Conservation (phyloP, 2,797 vertebrate species). For the Cyprinodon diabolis region DNA sequence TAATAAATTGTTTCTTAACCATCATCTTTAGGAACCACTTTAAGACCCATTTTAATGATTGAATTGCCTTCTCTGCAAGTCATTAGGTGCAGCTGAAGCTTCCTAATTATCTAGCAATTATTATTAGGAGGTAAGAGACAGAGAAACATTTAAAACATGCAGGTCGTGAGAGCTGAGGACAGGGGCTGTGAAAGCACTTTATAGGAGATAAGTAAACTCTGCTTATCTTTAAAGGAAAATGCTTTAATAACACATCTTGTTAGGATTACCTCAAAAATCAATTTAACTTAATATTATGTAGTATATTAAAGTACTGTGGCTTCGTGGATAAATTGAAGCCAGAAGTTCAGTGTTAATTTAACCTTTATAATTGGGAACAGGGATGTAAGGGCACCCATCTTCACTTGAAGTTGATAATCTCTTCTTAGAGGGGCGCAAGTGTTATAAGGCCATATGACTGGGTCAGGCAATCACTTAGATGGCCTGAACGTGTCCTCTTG, state of each 20-base stretch:
- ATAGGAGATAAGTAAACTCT: not conserved
- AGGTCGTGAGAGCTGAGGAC: not conserved
- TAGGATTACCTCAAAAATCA: not conserved
- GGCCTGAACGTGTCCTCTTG: not conserved
- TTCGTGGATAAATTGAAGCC: conserved; percentile 2
- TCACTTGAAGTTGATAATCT: conserved; percentile 3
- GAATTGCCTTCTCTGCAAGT: not conserved
- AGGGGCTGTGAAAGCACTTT: not conserved
- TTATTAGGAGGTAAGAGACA: not conserved
- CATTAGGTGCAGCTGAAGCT: not conserved
- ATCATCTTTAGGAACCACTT: not conserved
- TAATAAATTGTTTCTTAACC: not conserved
- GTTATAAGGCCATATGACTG: not conserved
- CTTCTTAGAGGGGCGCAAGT: not conserved
- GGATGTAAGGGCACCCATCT: conserved; percentile 1
- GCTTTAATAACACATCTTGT: conserved; percentile 7
- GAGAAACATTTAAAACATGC: not conserved
- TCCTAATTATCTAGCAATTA: not conserved
- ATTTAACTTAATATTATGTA: not conserved
- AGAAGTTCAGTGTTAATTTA: not conserved
- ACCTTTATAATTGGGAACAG: conserved; percentile 1
- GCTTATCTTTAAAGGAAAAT: not conserved
- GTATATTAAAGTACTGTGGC: not conserved
- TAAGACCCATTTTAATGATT: not conserved
- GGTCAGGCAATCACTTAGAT: not conserved